These are phyloP conservation scores for Phthorimaea operculella DNA, from an alignment of 1,140 invertebrate species.

Conservation along the genomic window DNA sequence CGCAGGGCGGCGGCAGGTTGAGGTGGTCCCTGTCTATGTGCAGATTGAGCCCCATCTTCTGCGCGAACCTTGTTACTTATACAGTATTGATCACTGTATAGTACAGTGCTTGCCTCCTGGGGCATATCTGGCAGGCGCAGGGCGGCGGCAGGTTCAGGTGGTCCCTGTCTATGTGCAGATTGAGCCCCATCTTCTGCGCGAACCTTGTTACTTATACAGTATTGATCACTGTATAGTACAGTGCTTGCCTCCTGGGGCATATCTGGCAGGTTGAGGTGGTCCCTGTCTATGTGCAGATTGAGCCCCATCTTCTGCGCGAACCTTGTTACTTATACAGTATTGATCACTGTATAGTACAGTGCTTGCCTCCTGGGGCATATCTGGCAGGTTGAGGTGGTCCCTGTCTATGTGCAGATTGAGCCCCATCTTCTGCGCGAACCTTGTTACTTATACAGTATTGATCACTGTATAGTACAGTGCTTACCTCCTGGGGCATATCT, in stretches of 20 bases:
- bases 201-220: no score
- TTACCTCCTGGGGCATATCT: slow-evolving; percentile 45
- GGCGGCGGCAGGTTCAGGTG: slow-evolving; percentile 41
- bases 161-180: slow-evolving; percentile 31
- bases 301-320: slow-evolving; percentile 42
- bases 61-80: no score
- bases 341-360: no score
- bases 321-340: no score
- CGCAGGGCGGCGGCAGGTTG: slow-evolving; percentile 30
- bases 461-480: no score
- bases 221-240: no score
- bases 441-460: no score
- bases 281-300: slow-evolving; percentile 30
- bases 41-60: slow-evolving; percentile 32
- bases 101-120: slow-evolving; percentile 41
- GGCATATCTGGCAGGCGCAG: slow-evolving; percentile 44
- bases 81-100: no score
- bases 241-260: slow-evolving; percentile 42
- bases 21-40: slow-evolving; percentile 37
- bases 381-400: slow-evolving; percentile 31
- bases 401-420: slow-evolving; percentile 33
- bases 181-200: slow-evolving; percentile 37
- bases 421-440: slow-evolving; percentile 37
- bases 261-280: slow-evolving; percentile 33
- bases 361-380: slow-evolving; percentile 48